Evolutionary conservation across 2,888 invertebrate species (phyloP).

Genomic region (Chloroclysta siterata): DNA sequence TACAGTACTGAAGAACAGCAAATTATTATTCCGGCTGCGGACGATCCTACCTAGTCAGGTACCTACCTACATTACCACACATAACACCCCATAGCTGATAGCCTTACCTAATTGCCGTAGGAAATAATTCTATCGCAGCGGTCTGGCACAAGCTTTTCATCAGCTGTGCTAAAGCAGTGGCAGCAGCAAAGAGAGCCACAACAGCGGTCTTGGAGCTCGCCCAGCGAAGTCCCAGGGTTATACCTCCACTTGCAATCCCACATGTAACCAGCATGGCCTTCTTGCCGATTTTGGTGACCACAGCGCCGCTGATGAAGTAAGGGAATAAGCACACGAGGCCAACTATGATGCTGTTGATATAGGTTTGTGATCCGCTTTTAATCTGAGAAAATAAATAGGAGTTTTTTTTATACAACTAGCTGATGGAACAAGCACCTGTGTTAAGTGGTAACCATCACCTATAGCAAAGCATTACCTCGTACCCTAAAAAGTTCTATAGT

Average conservation of each 20-base stretch:
- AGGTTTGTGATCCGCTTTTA: slow-evolving; percentile 56
- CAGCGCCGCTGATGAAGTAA: slow-evolving; percentile 51
- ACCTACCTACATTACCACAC: too few species aligned
- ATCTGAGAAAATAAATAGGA: slow-evolving; percentile 43
- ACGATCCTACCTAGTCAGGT: too few species aligned
- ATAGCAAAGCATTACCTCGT: too few species aligned
- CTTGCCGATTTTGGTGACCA: slow-evolving; percentile 61
- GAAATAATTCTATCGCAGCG: slow-evolving; percentile 57
- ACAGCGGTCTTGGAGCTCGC: slow-evolving; percentile 54
- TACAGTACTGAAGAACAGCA: too few species aligned
- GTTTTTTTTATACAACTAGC: too few species aligned
- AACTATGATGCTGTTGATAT: slow-evolving; percentile 59
- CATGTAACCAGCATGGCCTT: slow-evolving; percentile 52
- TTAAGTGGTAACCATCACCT: too few species aligned
- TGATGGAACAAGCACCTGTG: too few species aligned
- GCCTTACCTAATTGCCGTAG: slow-evolving; percentile 63
- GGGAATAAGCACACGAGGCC: slow-evolving; percentile 53
- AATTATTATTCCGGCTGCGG: too few species aligned
- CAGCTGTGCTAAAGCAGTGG: slow-evolving; percentile 55
- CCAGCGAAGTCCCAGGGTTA: slow-evolving; percentile 57
- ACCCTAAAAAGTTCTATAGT: not conserved
- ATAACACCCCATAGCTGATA: too few species aligned
- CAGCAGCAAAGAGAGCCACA: slow-evolving; percentile 59
- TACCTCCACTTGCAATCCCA: slow-evolving; percentile 45
- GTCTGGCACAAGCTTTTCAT: slow-evolving; percentile 58